Evolutionary conservation across 2,797 vertebrate genomes (phyloP).

Genomic region (Xenops minutus): DNA sequence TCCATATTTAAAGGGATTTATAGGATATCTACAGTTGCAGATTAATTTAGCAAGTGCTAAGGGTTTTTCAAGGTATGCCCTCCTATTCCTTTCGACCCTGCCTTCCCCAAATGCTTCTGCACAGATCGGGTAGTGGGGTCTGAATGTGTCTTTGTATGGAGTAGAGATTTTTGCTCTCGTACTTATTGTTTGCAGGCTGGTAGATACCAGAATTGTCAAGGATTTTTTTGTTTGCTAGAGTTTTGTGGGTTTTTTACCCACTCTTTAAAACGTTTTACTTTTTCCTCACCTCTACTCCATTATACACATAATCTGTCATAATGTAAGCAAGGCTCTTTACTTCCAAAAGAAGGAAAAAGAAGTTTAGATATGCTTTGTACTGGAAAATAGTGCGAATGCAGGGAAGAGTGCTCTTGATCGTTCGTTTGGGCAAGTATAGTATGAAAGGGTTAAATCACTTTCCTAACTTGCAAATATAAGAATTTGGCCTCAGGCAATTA

Average conservation of each 20-base stretch:
- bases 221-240: neutral
- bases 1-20: neutral
- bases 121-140: no score
- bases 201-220: neutral
- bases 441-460: slow-evolving; percentile 36
- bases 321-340: neutral
- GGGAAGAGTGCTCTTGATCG: neutral
- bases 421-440: neutral
- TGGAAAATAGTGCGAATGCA: neutral
- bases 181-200: neutral
- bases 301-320: neutral
- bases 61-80: neutral
- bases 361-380: neutral
- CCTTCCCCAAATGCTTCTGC: neutral
- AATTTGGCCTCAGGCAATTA: slow-evolving; percentile 16
- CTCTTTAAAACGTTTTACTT: neutral
- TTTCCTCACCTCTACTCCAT: neutral
- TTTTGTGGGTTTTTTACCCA: neutral
- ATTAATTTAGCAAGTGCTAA: neutral
- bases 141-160: neutral
- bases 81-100: neutral
- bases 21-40: neutral
- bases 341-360: neutral
- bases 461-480: slow-evolving; percentile 19
- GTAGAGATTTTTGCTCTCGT: neutral